These are phyloP conservation scores for Hiodon alosoides DNA, from an alignment of 2,113 vertebrate genomes.

Conservation along the genomic window DNA sequence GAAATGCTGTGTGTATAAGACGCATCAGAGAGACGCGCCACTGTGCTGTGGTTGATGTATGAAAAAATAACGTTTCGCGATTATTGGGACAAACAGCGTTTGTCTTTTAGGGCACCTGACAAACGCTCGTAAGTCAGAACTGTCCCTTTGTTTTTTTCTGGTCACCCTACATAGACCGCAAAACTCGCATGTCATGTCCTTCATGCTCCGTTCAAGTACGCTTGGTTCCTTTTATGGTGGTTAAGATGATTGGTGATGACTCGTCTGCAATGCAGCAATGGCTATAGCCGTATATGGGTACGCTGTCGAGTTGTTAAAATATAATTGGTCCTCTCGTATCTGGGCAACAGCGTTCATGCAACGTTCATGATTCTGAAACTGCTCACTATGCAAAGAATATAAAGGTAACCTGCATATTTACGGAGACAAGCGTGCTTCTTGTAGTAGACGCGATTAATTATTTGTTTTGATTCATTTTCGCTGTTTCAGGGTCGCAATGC, in stretches of 20 bases:
- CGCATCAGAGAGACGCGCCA: no score
- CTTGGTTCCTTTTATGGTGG: slow-evolving; percentile 68
- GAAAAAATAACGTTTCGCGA: no score
- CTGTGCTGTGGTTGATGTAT: no score
- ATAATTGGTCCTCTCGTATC: slow-evolving; percentile 72
- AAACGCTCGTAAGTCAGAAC: no score
- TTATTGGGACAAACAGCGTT: no score
- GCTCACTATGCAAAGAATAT: not conserved
- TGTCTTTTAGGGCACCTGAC: no score
- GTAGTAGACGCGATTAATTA: no score
- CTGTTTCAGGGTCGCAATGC: no score
- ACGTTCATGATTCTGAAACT: slow-evolving; percentile 16
- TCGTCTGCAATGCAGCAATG: slow-evolving; percentile 61
- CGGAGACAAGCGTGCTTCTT: no score
- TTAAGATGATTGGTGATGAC: slow-evolving; percentile 47
- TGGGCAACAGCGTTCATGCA: slow-evolving; percentile 66
- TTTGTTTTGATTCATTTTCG: no score
- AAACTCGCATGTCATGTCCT: not conserved
- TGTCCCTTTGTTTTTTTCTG: not conserved
- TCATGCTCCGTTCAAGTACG: not conserved
- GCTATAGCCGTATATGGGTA: slow-evolving; percentile 70
- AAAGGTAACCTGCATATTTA: not conserved
- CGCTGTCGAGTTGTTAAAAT: slow-evolving; percentile 63
- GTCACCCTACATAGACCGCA: not conserved
- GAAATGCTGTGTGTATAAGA: no score